Evolutionary conservation across 2,888 invertebrate species (phyloP).

Genomic region (Phorcus lineatus): DNA sequence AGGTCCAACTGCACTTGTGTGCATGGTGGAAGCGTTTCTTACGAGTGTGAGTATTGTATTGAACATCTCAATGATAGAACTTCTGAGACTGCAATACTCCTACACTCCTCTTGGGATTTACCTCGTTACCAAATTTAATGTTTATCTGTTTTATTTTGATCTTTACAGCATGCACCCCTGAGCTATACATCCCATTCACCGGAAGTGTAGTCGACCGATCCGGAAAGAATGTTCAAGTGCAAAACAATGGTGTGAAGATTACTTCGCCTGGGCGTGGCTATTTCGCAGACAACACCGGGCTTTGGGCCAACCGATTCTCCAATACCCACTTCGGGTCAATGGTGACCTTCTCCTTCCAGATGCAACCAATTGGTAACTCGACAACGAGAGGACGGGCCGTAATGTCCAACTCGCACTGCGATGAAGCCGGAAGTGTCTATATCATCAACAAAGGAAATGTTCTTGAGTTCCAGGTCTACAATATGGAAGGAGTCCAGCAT

Average conservation of each 20-base stretch:
- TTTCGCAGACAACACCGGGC: neutral
- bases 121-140: too few relatives aligned
- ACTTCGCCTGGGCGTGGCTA: neutral
- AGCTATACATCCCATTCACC: neutral
- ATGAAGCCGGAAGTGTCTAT: neutral
- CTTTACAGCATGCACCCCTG: neutral
- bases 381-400: neutral
- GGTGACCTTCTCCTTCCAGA: neutral
- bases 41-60: too few relatives aligned
- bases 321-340: neutral
- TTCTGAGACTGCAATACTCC: too few relatives aligned
- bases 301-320: neutral
- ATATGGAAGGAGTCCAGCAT: neutral
- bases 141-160: neutral
- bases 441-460: neutral
- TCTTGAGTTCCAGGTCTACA: neutral
- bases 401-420: neutral
- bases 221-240: neutral
- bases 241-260: neutral
- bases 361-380: neutral
- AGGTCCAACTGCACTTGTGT: neutral
- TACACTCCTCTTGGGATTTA: too few relatives aligned
- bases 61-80: too few relatives aligned
- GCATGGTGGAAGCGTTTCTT: neutral
- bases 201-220: neutral